phyloP scores from a whole-genome alignment of 2,113 vertebrate genomes.

The Tachysurus fulvidraco region DNA sequence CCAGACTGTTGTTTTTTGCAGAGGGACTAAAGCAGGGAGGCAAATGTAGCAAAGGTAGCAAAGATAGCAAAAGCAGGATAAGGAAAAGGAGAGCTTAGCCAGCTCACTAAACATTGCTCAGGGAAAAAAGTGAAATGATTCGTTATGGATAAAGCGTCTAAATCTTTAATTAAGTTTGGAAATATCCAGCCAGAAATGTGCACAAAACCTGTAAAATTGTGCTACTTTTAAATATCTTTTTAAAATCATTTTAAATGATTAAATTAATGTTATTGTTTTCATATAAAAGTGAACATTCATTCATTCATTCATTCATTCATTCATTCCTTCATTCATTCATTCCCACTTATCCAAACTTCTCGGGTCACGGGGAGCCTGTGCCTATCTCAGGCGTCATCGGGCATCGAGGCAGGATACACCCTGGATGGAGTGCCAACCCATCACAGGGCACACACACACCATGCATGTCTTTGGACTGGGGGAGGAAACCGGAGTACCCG shows the following conservation, averaged over 20 bases:
- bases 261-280: no score
- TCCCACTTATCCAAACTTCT: no score
- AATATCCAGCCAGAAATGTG: background rate
- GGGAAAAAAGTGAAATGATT: background rate
- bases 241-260: background rate
- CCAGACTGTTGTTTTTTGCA: conserved; percentile 29
- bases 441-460: no score
- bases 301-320: no score
- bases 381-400: no score
- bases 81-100: conserved; percentile 20
- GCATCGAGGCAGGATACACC: no score
- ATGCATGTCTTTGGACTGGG: no score
- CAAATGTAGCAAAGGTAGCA: conserved; percentile 2
- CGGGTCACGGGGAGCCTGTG: no score
- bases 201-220: background rate
- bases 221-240: background rate
- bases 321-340: no score
- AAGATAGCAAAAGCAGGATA: conserved; percentile 32
- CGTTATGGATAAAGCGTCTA: background rate
- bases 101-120: background rate
- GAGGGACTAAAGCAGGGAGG: background rate
- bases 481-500: no score
- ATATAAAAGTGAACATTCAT: no score
- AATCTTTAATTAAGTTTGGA: background rate
- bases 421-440: no score